Evolutionary conservation across 2,888 invertebrate species (phyloP), one percentile per base, ranked within the genome.

Genomic region (Hirudinaria manillensis): DNA sequence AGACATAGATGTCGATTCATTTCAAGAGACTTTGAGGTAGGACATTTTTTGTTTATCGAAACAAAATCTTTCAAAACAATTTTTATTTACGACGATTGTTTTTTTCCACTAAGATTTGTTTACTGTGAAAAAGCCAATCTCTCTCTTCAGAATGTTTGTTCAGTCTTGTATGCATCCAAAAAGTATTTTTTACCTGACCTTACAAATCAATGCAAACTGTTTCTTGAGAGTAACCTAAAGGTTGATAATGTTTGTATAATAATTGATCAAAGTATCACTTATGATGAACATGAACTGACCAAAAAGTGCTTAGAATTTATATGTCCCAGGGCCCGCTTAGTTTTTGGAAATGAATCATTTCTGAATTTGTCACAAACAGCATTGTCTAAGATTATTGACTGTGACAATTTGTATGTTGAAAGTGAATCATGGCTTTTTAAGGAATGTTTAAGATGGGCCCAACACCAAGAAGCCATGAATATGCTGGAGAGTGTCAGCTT

Each of bases 151-250:
- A 90, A 90, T 0, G 91, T 91, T 6, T 87, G 92, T 27, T 88
- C 89, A 61, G 89, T 92, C 0, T 88, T 92, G 38, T 89, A 90
- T 79, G 90, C 90, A 1, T 91, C 91, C 29, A 90, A 91, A 82
- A 90, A 90, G 82, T 90, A 91, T 82, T 87, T 91, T 67, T 90
- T 92, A 80, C 88, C 89, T 7, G 89, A 89, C 32, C 87, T 92
- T 71, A 90, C 90, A 3, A 88, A 89, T 78, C 87, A 89, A 76
- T 91, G 91, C 81, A 89, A 90, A 36, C 87, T 88, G 51, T 90
- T 89, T 75, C 87, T 92, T 55, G 89, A 89, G 79, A 87, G 87
- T 75, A 88, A 90, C 83, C 84, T 92, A 45, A 88, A 88, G 76
- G 87, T 88, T 2, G 87, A 88, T 29, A 91, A 89, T 72, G 91